Evolutionary conservation across 2,797 vertebrate genomes (phyloP).

Genomic region (Molossus molossus): DNA sequence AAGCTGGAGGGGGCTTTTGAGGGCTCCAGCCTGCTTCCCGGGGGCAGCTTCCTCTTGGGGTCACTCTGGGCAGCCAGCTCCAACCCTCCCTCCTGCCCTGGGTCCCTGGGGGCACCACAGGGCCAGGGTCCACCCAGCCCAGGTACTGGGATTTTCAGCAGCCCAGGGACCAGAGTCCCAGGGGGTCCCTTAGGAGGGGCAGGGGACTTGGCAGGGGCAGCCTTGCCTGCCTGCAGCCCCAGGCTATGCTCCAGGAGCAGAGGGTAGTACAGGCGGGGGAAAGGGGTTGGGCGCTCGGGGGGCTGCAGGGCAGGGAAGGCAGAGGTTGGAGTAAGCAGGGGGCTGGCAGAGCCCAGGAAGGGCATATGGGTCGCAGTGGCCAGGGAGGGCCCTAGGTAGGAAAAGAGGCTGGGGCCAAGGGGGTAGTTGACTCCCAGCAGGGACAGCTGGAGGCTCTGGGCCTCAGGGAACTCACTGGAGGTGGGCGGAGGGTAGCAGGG

Average conservation of each 20-base stretch:
- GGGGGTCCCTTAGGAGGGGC: constrained; percentile 81
- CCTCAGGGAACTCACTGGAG: constrained; percentile 93
- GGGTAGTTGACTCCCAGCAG: constrained; percentile 96
- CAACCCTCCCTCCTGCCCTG: constrained; percentile 83
- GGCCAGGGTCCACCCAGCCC: constrained; percentile 90
- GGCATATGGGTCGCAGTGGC: constrained; percentile 92
- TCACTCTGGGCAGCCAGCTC: constrained; percentile 68
- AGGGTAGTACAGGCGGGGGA: constrained; percentile 96
- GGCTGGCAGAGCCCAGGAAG: constrained; percentile 94
- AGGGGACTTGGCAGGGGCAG: constrained; percentile 79
- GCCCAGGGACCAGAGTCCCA: constrained; percentile 90
- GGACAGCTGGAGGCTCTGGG: constrained; percentile 95
- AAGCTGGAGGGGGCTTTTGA: constrained; percentile 88
- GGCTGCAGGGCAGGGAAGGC: constrained; percentile 90
- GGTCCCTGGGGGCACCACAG: constrained; percentile 91
- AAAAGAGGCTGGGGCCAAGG: constrained; percentile 94
- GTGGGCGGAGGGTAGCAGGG: constrained; percentile 95
- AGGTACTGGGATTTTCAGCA: constrained; percentile 93
- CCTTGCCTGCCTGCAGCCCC: constrained; percentile 88
- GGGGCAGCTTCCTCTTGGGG: constrained; percentile 90
- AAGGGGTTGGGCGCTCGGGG: constrained; percentile 91
- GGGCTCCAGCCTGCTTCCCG: constrained; percentile 89
- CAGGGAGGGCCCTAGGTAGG: constrained; percentile 95
- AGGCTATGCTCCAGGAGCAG: constrained; percentile 95
- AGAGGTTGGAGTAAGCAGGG: constrained; percentile 92